Evolutionary conservation across 92 coral and sea anemone genomes (phyloP), one percentile per base, ranked within the genome.

Genomic region (Umimayanthus kanabou): DNA sequence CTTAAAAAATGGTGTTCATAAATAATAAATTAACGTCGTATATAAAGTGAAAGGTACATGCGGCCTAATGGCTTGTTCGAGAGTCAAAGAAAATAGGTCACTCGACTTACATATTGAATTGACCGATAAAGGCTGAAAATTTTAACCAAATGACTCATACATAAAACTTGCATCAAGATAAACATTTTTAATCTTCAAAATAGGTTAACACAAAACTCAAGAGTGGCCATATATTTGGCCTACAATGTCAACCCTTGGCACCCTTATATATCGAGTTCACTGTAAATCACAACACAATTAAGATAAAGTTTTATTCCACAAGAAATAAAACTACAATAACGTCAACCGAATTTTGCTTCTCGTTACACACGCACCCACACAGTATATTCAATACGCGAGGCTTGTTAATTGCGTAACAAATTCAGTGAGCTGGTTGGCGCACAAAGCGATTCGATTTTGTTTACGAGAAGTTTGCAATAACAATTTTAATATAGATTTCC

Each of bases 291-390:
- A 75, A 25, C 10, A 75, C 23, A 37, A 18, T 43, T 76, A 57
- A 80, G 33, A n/a, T 20, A 80, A 80, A 26, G 76, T 69, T 82
- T 67, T 82, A 82, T 82, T 82, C 76, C 86, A 40, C 37, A 70
- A 39, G 61, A 66, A 82, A 82, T 82, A 82, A 40, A 82, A 82
- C 86, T 82, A 25, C 86, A 82, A 25, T 47, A 45, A 45, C 43
- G 23, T 82, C 39, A 82, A 79, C 39, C 57, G 82, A 72, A 25
- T 64, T 33, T 66, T 20, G 61, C 29, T 66, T 81, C 28, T 66
- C 22, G 76, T 66, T 43, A 67, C 76, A 47, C 25, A 40, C 43
- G 45, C n/a, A 53, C 2, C 28, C 77, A 26, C 53, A 45, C 25
- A 18, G 50, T 47, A 83, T 61, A 26, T 45, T 83, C 87, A 70